These are phyloP conservation scores for Microtus richardsoni DNA, from an alignment of 2,113 vertebrate genomes.

Conservation along the genomic window DNA sequence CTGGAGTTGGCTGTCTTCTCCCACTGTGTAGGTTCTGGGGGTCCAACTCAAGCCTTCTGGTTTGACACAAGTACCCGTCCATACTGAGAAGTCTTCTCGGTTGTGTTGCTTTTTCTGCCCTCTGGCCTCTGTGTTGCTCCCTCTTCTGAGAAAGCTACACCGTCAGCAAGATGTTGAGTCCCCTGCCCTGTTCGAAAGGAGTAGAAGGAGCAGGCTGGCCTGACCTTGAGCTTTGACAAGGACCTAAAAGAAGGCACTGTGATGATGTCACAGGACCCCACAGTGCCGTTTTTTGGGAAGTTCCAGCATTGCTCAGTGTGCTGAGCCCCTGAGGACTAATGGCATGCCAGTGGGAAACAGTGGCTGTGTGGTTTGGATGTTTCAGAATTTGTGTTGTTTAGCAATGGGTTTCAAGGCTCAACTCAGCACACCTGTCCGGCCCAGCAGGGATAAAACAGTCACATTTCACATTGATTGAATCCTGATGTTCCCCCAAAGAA, in stretches of 20 bases:
- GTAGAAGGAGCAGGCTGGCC: not conserved
- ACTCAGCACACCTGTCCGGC: slow-evolving; percentile 4
- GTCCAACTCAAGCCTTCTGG: not conserved
- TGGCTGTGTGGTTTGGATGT: not conserved
- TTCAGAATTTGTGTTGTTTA: not conserved
- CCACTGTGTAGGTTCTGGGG: not conserved
- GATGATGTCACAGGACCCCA: not conserved
- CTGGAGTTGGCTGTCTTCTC: not conserved
- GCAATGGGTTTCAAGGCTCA: not conserved
- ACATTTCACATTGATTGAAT: not conserved
- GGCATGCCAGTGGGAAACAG: not conserved
- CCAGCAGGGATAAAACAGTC: not conserved
- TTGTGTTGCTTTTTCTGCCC: not conserved
- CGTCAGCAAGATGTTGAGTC: not conserved
- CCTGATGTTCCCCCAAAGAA: not conserved
- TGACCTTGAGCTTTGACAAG: not conserved
- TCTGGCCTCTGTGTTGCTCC: not conserved
- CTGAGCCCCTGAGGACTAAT: not conserved
- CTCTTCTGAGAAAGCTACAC: not conserved
- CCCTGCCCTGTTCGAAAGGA: not conserved
- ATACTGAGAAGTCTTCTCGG: no score
- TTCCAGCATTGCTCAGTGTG: not conserved
- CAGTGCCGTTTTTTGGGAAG: not conserved
- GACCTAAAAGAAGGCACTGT: not conserved
- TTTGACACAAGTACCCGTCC: not conserved